Percentiles rank a stretch among this genome's conserved stretches.
Evolutionary conservation across 2,888 invertebrate genomes (phyloP).

Genomic region (Cheilosia impressa): DNA sequence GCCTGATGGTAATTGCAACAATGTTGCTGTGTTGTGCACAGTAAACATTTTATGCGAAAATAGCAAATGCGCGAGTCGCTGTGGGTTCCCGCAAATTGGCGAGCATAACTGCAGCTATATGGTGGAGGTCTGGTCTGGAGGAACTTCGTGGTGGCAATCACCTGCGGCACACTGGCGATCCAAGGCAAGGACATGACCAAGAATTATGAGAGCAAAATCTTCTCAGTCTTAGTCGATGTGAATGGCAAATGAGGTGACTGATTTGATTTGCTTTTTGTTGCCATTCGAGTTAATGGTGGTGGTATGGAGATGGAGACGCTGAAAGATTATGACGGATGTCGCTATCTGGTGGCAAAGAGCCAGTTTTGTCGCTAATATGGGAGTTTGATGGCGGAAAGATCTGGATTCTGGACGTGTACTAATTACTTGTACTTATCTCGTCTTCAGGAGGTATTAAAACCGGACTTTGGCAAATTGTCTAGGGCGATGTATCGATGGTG

Average conservation of each 20-base stretch:
- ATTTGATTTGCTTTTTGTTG: constrained; percentile 34
- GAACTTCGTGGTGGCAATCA: constrained; percentile 55
- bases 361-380: constrained; percentile 11
- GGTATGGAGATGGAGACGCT: constrained; percentile 8
- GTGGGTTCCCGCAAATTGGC: constrained; percentile 21
- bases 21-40: constrained; percentile 19
- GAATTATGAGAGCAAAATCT: constrained; percentile 47
- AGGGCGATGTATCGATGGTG: too few species aligned
- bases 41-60: constrained; percentile 13
- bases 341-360: background rate
- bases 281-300: background rate
- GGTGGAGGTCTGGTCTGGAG: background rate
- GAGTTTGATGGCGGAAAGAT: background rate
- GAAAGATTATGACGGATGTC: constrained; percentile 58
- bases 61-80: background rate
- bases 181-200: constrained; percentile 57
- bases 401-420: background rate
- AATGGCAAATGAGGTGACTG: constrained; percentile 38
- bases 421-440: constrained; percentile 6
- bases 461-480: too few species aligned
- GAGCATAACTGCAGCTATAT: constrained; percentile 10
- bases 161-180: constrained; percentile 57
- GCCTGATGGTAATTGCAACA: constrained; percentile 55
- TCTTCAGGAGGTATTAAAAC: background rate
- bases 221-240: constrained; percentile 8